Percentiles rank a stretch among this genome's conserved stretches.
phyloP scores from a whole-genome alignment of 2,888 invertebrate species.

The Melinaea marsaeus region DNA sequence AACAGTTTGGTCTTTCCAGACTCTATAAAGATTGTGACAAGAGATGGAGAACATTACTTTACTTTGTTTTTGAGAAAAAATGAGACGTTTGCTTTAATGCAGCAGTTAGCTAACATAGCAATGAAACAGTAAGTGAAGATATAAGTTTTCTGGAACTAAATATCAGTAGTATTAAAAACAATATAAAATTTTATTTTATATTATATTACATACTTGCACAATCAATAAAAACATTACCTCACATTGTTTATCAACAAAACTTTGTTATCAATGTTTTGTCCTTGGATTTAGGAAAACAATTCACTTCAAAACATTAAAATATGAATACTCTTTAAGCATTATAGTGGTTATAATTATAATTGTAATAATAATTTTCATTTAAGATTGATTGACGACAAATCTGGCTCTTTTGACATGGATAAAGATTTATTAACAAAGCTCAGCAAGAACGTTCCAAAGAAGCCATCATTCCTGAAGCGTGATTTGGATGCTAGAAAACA shows the following conservation, averaged over 20 bases:
- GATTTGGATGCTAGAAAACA: slow-evolving; percentile 96
- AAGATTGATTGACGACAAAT: slow-evolving; percentile 94
- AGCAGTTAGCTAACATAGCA: slow-evolving; percentile 96
- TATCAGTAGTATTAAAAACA: neutral
- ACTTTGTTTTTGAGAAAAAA: slow-evolving; percentile 92
- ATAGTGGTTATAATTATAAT: too few relatives aligned
- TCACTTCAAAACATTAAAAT: too few relatives aligned
- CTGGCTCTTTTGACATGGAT: slow-evolving; percentile 90
- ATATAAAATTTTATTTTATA: slow-evolving; percentile 4
- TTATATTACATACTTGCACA: slow-evolving; percentile 1
- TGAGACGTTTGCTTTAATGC: slow-evolving; percentile 94
- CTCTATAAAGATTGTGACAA: slow-evolving; percentile 90
- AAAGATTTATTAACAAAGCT: slow-evolving; percentile 89
- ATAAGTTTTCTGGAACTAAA: neutral
- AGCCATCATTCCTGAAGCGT: slow-evolving; percentile 93
- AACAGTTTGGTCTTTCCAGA: slow-evolving; percentile 89
- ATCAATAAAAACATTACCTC: neutral
- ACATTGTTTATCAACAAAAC: neutral
- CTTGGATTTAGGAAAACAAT: neutral
- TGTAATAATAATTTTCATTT: neutral
- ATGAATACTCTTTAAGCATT: too few relatives aligned
- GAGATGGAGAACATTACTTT: slow-evolving; percentile 92
- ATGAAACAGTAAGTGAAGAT: slow-evolving; percentile 87
- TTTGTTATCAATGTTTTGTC: neutral
- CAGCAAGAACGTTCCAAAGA: slow-evolving; percentile 92